Evolutionary conservation across 2,113 vertebrate genomes (phyloP).

Genomic region (Bubo bubo): DNA sequence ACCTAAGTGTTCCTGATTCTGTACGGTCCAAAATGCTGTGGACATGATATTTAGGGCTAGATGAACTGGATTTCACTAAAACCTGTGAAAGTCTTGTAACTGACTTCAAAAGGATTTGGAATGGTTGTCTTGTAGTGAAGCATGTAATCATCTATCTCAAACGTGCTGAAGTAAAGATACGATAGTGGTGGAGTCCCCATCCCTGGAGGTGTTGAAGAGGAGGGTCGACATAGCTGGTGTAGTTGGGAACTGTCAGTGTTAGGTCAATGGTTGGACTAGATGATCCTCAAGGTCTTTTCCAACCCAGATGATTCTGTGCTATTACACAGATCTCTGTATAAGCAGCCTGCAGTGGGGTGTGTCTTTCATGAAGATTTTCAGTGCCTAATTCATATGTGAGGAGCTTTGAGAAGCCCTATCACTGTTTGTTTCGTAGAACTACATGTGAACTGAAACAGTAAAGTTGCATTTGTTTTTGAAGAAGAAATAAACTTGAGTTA

Average conservation of each 20-base stretch:
- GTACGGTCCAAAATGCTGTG: not conserved
- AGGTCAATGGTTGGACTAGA: too few relatives aligned
- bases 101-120: not conserved
- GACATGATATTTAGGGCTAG: not conserved
- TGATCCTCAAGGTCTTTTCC: too few relatives aligned
- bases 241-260: too few relatives aligned
- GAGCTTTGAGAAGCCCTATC: not conserved
- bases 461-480: not conserved
- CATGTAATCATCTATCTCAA: not conserved
- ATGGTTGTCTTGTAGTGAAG: not conserved
- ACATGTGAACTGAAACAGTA: not conserved
- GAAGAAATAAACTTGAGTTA: not conserved
- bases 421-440: not conserved
- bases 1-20: not conserved
- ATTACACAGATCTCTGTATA: not conserved
- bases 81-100: not conserved
- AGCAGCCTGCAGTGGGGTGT: not conserved
- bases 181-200: not conserved
- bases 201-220: too few relatives aligned
- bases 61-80: not conserved
- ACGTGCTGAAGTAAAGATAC: not conserved
- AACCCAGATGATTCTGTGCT: not conserved
- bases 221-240: too few relatives aligned
- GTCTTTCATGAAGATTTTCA: not conserved
- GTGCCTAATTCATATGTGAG: not conserved